phyloP scores from a whole-genome alignment of 1,140 invertebrate species.

The Achatina immaculata region DNA sequence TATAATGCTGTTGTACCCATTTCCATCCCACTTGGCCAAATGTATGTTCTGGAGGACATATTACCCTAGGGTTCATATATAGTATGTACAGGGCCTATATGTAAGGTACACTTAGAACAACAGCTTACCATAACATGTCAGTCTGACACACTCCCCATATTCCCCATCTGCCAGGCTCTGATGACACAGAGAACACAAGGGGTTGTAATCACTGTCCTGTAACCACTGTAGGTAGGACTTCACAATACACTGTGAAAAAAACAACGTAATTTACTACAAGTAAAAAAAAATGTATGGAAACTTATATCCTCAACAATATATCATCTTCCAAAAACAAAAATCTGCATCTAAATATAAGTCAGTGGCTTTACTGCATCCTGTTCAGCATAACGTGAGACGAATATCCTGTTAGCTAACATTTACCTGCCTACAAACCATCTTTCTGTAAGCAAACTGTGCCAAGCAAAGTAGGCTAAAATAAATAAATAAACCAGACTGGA shows the following conservation, averaged over 20 bases:
- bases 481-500: too few species aligned
- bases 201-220: conserved; percentile 95
- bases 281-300: conserved; percentile 3
- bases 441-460: too few species aligned
- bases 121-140: conserved; percentile 73
- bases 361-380: not conserved
- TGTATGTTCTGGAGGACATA: too few species aligned
- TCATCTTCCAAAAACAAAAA: not conserved
- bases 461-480: too few species aligned
- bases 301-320: not conserved
- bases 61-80: too few species aligned
- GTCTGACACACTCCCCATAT: conserved; percentile 81
- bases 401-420: not conserved
- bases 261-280: conserved; percentile 33
- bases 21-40: too few species aligned
- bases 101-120: too few species aligned
- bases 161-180: conserved; percentile 80
- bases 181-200: conserved; percentile 88
- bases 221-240: conserved; percentile 98
- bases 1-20: too few species aligned
- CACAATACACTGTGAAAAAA: conserved; percentile 85
- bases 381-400: not conserved
- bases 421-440: not conserved
- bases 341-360: not conserved
- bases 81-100: too few species aligned